Evolutionary conservation across 2,888 invertebrate genomes (phyloP).

Genomic region (Agrypnus murinus): DNA sequence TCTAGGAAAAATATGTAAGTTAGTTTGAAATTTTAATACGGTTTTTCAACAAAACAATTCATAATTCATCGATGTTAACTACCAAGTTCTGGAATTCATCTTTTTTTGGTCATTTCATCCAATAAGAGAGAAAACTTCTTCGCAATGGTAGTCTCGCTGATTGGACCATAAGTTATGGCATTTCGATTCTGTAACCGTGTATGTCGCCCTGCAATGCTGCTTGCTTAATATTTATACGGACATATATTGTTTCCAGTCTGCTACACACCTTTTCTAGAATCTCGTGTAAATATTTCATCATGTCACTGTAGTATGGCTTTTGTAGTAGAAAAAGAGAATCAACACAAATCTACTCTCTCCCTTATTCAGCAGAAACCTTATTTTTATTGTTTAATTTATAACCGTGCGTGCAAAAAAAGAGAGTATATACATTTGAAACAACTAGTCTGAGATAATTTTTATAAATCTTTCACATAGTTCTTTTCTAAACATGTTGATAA

Average conservation of each 20-base stretch:
- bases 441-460: too few species aligned
- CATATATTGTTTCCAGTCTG: constrained; percentile 48
- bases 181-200: constrained; percentile 39
- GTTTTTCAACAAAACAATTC: constrained; percentile 47
- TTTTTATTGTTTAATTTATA: too few species aligned
- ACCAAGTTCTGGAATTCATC: constrained; percentile 19
- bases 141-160: constrained; percentile 39
- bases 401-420: too few species aligned
- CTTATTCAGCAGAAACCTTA: not conserved
- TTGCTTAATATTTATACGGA: constrained; percentile 48
- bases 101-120: constrained; percentile 49
- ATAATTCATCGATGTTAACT: constrained; percentile 50
- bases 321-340: constrained; percentile 28
- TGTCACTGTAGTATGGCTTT: constrained; percentile 39
- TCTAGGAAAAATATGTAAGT: constrained; percentile 25
- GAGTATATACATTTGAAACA: too few species aligned
- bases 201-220: constrained; percentile 39
- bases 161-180: constrained; percentile 44
- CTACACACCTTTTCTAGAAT: constrained; percentile 49
- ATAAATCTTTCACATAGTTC: too few species aligned
- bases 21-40: constrained; percentile 44
- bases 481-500: too few species aligned
- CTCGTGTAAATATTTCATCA: constrained; percentile 43
- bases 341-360: not conserved
- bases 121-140: constrained; percentile 44